Evolutionary conservation across 2,113 vertebrate species (phyloP).

Genomic region (Elephantulus edwardii): DNA sequence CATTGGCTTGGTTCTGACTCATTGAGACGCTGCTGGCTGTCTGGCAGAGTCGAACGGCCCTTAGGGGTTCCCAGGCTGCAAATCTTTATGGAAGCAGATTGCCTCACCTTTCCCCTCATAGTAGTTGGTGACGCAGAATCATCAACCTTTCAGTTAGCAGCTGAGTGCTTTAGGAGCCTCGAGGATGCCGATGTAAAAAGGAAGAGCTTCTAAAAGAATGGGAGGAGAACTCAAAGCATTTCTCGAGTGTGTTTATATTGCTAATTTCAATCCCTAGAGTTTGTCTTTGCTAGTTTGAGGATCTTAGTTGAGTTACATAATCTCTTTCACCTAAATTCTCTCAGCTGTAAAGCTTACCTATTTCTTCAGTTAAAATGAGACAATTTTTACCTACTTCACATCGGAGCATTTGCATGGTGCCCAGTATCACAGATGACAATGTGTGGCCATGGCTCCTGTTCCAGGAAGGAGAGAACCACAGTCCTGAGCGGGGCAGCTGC

Average conservation of each 20-base stretch:
- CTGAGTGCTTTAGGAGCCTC: not conserved
- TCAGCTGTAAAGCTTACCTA: not conserved
- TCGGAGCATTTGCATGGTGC: not conserved
- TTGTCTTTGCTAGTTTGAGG: not conserved
- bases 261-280: conserved; percentile 22
- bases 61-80: no score
- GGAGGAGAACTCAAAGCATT: not conserved
- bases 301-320: not conserved
- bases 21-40: no score
- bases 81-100: no score
- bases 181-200: not conserved
- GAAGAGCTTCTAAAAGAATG: conserved; percentile 13
- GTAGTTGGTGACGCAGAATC: no score
- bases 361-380: not conserved
- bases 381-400: no score
- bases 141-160: not conserved
- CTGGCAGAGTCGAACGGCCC: no score
- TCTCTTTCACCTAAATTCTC: not conserved
- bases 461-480: not conserved
- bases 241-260: not conserved
- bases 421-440: not conserved
- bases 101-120: no score
- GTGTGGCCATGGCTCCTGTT: not conserved
- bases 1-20: no score
- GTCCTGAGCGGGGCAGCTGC: not conserved